phyloP scores from a whole-genome alignment of 2,113 vertebrate species.

The Chlorocebus sabaeus region DNA sequence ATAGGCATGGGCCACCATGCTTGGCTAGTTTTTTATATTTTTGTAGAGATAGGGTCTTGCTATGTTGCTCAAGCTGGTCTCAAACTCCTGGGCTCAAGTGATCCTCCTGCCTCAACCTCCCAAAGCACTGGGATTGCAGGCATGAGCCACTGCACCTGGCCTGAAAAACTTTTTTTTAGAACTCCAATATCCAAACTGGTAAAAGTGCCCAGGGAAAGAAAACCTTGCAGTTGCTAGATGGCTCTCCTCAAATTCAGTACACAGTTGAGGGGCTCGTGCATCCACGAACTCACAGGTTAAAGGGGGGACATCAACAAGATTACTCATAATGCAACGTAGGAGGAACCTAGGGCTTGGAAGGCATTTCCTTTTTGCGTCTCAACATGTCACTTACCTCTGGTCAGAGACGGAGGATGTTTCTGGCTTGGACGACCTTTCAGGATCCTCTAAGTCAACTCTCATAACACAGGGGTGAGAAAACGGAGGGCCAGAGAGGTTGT shows the following conservation, averaged over 20 bases:
- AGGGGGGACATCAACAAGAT: not conserved
- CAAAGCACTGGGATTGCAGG: too few relatives aligned
- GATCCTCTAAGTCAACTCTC: not conserved
- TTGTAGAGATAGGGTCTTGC: too few relatives aligned
- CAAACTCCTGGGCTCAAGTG: too few relatives aligned
- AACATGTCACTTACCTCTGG: not conserved
- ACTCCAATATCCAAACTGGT: too few relatives aligned
- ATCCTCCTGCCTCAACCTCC: too few relatives aligned
- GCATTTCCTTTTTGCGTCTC: not conserved
- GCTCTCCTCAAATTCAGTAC: not conserved
- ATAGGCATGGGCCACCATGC: too few relatives aligned
- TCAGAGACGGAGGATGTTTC: not conserved
- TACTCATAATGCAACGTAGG: not conserved
- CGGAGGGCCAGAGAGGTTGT: not conserved
- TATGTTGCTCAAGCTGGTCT: too few relatives aligned
- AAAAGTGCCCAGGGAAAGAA: not conserved
- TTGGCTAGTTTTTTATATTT: too few relatives aligned
- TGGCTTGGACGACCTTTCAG: not conserved
- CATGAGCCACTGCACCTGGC: too few relatives aligned
- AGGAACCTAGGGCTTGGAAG: fast-evolving
- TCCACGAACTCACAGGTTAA: not conserved
- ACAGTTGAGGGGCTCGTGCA: too few relatives aligned
- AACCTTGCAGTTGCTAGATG: not conserved
- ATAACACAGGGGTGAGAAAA: not conserved
- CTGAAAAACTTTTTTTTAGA: too few relatives aligned